Base-by-base conservation (phyloP, 2,888 invertebrate species). In the Lithophane ornitopus region DNA sequence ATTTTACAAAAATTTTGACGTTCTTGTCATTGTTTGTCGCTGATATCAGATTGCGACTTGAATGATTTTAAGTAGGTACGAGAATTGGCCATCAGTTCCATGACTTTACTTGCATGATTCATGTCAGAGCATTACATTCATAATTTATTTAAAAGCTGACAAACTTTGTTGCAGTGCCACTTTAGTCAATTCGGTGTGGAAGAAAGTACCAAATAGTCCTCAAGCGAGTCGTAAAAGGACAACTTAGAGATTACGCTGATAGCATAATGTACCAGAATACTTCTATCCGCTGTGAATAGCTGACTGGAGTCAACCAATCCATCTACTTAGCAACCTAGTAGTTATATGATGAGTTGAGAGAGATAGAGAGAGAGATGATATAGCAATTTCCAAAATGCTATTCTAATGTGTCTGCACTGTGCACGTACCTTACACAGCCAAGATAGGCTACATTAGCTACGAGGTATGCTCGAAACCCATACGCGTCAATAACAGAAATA, bases 191-290 rank as follows among this genome's bases (percentile, higher is more conserved):
- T 63, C 26, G 6, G 3, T 34, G 41, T 70, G 22, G 34, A 62
- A 63, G 22, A 79, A 78, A 80, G 44, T 16, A 41, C 7, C 19
- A 66, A 80, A 66, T 80, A 2, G 39, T 54, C n/a, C 59, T 54
- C 59, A 34, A 9, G 79, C 19, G 78, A 41, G 28, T 62, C n/a
- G n/a, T 77, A 46, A 62, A 70, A 11, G 54, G 12, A 22, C 28
- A 41, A 41, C 14, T 49, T n/a, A 49, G 61, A 62, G 44, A 46
- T 54, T 6, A 76, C 44, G n/a, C 2, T 68, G 16, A 26, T 67
- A 49, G 54, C 22, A 46, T 49, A 16, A 16, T 76, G 39, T 58
- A 66, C 3, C n/a, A 56, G n/a, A 11, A 1, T 54, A 7, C 14
- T 28, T 14, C 41, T 19, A 41, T 41, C 1, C 19, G 22, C n/a